Evolutionary conservation across 2,888 invertebrate genomes (phyloP), one percentile per base, ranked within the genome.

Genomic region (Ectropis crepuscularia): DNA sequence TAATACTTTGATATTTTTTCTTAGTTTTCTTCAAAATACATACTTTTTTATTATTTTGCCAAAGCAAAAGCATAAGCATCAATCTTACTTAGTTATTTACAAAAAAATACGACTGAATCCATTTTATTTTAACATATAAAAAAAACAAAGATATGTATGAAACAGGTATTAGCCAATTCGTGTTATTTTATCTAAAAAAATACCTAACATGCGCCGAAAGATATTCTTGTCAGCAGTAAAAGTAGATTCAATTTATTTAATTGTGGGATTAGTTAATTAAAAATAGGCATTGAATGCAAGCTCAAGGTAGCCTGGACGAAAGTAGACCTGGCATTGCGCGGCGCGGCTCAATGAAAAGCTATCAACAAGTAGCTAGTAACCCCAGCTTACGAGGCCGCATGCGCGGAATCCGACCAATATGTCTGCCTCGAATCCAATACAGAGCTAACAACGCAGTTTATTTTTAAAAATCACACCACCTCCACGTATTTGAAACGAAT

Each of bases 291-390:
- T 36, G 48, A 28, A 38, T 49, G 48, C 53, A 53, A 46, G 42
- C 48, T 61, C 36, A 61, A 68, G 60, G 60, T 46, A 57, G 42
- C 51, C 49, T 36, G 50, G 55, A 57, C 55, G 41, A 59, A 63
- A 43, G 54, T 59, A 59, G 53, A 63, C 75, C 84, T 83, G 86
- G 88, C 86, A 86, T 78, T 88, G 89, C 89, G 88, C 87, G 83
- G 76, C 71, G 67, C 69, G 68, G 71, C 81, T 91, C 89, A 92
- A 92, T 92, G 92, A 85, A 89, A 83, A 74, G 67, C 74, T 73
- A 80, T 90, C 92, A 92, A 92, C 92, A 92, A 92, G 92, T 92
- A 87, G 86, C 76, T 76, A 74, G 78, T 80, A 77, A 76, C 67
- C 72, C 71, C 69, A 72, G 61, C 54, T 47, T 65, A 61, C 58